phyloP scores from a whole-genome alignment of 2,797 vertebrate species.

The Sciurus carolinensis region DNA sequence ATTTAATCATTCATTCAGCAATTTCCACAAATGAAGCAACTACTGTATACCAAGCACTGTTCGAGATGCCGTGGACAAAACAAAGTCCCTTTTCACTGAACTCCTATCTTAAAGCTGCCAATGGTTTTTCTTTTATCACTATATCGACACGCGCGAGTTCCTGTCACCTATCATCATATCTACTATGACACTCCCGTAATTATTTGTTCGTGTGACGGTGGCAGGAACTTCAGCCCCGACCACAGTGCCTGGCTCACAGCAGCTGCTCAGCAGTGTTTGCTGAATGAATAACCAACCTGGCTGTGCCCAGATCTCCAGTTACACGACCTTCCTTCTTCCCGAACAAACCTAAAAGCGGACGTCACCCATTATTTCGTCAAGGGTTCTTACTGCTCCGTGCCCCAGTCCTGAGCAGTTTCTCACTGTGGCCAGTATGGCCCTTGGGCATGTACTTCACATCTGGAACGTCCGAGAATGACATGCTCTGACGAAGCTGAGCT shows the following conservation, averaged over 20 bases:
- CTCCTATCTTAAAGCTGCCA: not conserved
- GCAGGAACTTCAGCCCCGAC: too few relatives aligned
- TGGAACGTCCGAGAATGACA: not conserved
- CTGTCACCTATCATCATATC: not conserved
- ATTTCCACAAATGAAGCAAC: not conserved
- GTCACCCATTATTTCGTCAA: not conserved
- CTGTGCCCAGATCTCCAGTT: too few relatives aligned
- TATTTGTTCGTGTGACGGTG: not conserved
- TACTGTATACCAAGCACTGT: not conserved
- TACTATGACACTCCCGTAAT: not conserved
- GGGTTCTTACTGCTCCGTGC: not conserved
- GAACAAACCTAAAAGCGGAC: not conserved
- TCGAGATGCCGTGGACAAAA: not conserved
- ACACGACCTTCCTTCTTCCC: not conserved
- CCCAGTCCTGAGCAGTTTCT: not conserved
- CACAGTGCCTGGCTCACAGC: too few relatives aligned
- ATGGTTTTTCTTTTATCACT: not conserved
- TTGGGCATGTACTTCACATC: fast-evolving
- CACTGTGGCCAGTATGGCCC: not conserved
- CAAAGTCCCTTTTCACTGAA: not conserved
- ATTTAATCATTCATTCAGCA: not conserved
- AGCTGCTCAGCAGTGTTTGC: not conserved
- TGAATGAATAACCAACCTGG: not conserved
- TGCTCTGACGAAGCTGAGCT: not conserved
- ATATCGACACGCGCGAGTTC: not conserved